Evolutionary conservation across 2,888 invertebrate genomes (phyloP).

Genomic region (Hypomecis punctinalis): DNA sequence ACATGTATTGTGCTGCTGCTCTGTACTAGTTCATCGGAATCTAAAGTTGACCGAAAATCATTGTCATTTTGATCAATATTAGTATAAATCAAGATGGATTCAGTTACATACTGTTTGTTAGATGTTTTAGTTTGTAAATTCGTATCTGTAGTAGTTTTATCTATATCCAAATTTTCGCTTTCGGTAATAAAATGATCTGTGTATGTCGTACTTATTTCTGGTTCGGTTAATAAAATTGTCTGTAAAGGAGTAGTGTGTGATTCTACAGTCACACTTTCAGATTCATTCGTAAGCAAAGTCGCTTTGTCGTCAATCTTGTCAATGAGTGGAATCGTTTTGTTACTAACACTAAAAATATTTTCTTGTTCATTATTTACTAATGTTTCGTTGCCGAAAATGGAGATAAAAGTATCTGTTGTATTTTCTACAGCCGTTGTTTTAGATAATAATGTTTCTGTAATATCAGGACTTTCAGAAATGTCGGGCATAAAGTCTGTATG

Average conservation of each 20-base stretch:
- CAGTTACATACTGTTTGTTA: constrained; percentile 13
- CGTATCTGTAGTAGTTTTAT: constrained; percentile 16
- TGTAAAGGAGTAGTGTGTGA: neutral
- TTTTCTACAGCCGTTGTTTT: constrained; percentile 14
- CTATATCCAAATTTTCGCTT: constrained; percentile 3
- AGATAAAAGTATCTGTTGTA: neutral
- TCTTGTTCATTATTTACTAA: neutral
- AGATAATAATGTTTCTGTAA: constrained; percentile 26
- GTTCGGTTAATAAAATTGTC: neutral
- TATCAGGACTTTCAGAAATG: constrained; percentile 31
- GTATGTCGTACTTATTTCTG: constrained; percentile 1
- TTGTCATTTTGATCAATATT: constrained; percentile 29
- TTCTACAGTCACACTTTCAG: neutral
- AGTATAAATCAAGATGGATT: constrained; percentile 25
- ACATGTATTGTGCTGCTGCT: constrained; percentile 71
- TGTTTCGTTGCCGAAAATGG: neutral
- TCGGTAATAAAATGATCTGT: constrained; percentile 14
- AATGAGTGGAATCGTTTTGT: neutral
- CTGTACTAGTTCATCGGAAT: constrained; percentile 63
- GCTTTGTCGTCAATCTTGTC: neutral
- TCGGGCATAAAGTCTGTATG: constrained; percentile 43
- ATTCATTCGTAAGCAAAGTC: neutral
- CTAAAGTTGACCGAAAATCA: constrained; percentile 33
- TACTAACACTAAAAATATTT: constrained; percentile 1
- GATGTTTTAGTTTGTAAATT: constrained; percentile 2